Evolutionary conservation across 2,888 invertebrate genomes (phyloP).

Genomic region (Euzetes globulus): DNA sequence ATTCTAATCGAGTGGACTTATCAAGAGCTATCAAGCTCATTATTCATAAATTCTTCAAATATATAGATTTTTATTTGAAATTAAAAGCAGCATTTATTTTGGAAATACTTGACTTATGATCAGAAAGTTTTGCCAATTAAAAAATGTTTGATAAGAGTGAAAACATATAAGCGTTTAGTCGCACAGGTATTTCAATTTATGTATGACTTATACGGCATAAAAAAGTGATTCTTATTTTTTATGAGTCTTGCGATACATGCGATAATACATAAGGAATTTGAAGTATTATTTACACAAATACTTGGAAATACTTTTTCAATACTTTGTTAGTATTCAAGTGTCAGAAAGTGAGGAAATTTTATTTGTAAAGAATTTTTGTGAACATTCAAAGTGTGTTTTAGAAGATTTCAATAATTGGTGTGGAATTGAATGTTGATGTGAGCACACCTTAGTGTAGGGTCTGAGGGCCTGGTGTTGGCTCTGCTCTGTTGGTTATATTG

Average conservation of each 20-base stretch:
- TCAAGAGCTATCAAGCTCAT: not conserved
- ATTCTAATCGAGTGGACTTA: no score
- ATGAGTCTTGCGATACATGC: slow-evolving; percentile 2
- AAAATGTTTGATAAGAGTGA: not conserved
- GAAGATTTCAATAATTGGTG: slow-evolving; percentile 3
- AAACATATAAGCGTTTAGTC: slow-evolving; percentile 4
- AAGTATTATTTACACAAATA: slow-evolving; percentile 19
- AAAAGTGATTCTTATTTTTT: not conserved
- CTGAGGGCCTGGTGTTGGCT: not conserved
- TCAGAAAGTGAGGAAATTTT: not conserved
- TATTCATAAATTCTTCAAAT: not conserved
- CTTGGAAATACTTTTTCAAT: no score
- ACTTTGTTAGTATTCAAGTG: not conserved
- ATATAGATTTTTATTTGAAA: not conserved
- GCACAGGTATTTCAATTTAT: slow-evolving; percentile 4
- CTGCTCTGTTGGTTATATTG: not conserved
- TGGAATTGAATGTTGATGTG: not conserved
- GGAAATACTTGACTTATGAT: not conserved
- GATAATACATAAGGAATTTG: slow-evolving; percentile 12
- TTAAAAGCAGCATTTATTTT: not conserved
- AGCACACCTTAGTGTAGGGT: not conserved
- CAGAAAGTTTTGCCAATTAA: not conserved
- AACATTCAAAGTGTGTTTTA: not conserved
- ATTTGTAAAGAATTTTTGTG: not conserved
- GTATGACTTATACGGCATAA: not conserved